Percentiles rank a stretch among this genome's conserved stretches.
Evolutionary conservation across 2,797 vertebrate species (phyloP).

Genomic region (Myiothlypis coronata): DNA sequence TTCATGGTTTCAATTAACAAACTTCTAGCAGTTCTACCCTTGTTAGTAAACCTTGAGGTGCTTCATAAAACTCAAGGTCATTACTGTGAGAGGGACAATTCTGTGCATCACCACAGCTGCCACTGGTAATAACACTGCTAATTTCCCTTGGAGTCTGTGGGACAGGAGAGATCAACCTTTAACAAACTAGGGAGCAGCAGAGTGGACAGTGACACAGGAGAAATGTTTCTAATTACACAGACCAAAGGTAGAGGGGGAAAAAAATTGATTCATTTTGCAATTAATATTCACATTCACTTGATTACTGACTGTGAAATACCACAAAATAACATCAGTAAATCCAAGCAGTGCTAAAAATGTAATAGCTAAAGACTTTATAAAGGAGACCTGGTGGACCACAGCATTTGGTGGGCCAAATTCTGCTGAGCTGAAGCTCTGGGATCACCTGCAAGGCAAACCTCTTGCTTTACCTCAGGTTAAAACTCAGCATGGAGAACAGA

Average conservation of each 20-base stretch:
- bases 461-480: not conserved
- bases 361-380: not conserved
- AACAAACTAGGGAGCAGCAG: not conserved
- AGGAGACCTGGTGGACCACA: not conserved
- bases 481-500: not conserved
- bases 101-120: conserved; percentile 22
- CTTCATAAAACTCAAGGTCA: conserved; percentile 58
- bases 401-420: not conserved
- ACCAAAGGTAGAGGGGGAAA: not conserved
- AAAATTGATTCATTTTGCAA: conserved; percentile 40
- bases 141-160: conserved; percentile 43
- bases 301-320: conserved; percentile 4
- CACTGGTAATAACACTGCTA: conserved; percentile 18
- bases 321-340: not conserved
- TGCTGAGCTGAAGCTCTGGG: not conserved
- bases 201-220: conserved; percentile 21
- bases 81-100: conserved; percentile 43
- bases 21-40: conserved; percentile 31
- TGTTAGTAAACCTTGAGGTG: conserved; percentile 58
- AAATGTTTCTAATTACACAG: conserved; percentile 54
- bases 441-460: not conserved
- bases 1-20: conserved; percentile 70
- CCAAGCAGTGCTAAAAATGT: not conserved
- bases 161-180: not conserved
- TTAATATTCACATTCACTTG: conserved; percentile 40